Base-by-base conservation (phyloP, 2,888 invertebrate species). In the Leucoma salicis region DNA sequence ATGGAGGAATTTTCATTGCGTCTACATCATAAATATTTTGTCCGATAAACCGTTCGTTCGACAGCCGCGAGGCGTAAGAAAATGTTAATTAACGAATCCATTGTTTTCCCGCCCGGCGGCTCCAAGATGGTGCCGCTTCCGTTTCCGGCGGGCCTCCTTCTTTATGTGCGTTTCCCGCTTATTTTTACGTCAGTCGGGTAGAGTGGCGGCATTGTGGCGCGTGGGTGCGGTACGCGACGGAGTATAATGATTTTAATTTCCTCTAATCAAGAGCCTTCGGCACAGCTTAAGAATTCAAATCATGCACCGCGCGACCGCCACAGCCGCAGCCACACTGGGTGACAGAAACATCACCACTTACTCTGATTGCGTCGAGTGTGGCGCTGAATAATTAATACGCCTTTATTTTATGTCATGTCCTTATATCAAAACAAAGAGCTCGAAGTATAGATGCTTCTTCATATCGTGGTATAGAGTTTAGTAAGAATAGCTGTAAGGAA, bases 41-140 rank as follows among this genome's bases (percentile, higher is more conserved):
- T 87, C 89, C 89, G 90, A 89, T 89, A 89, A 88, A 88, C 85
- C 86, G 85, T 90, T 85, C 82, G 87, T 88, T 88, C 90, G 89
- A 88, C 88, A 87, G 89, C 87, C 89, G 84, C 86, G 86, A 88
- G 87, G 90, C 90, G 89, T 91, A 93, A 93, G 93, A 93, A 93
- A 93, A 92, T 93, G 92, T 93, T 93, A 93, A 93, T 93, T 93
- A 93, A 93, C 92, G 92, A 92, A 91, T 90, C 92, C 91, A 93
- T 93, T 93, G 93, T 93, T 93, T 92, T 90, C 85, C 86, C 89
- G 90, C 90, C 90, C 90, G 91, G 87, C 90, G 90, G 90, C 86
- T 82, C 87, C 90, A 90, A 90, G 89, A 88, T 86, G 90, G 89
- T 90, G 88, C 85, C 87, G 87, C 84, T 87, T 89, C 89, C 89